Percentiles rank a stretch among this genome's conserved stretches.
phyloP scores from a whole-genome alignment of 1,140 invertebrate genomes.

The Centruroides vittatus region DNA sequence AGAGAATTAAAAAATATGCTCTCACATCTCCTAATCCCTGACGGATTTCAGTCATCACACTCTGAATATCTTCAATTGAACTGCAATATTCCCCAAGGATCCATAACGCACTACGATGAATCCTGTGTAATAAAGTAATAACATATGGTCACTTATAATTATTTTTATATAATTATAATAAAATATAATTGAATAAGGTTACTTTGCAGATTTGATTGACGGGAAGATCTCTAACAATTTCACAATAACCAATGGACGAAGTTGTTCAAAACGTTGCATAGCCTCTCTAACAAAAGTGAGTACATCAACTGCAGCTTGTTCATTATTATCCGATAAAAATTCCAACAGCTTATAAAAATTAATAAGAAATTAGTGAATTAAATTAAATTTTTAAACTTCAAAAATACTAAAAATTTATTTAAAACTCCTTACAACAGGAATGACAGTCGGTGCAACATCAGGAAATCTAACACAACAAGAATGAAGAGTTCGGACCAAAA shows the following conservation, averaged over 20 bases:
- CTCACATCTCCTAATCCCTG: constrained; percentile 59
- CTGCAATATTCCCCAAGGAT: constrained; percentile 86
- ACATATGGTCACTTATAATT: neutral
- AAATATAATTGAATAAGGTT: constrained; percentile 8
- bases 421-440: constrained; percentile 51
- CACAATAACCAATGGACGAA: constrained; percentile 47
- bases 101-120: constrained; percentile 93
- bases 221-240: constrained; percentile 31
- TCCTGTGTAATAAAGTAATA: constrained; percentile 26
- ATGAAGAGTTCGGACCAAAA: constrained; percentile 88
- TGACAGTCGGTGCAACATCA: constrained; percentile 83
- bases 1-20: neutral
- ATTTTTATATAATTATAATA: neutral
- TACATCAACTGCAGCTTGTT: constrained; percentile 85
- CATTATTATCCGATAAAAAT: constrained; percentile 88
- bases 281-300: constrained; percentile 89
- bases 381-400: neutral
- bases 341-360: constrained; percentile 52
- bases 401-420: no score
- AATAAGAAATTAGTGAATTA: constrained; percentile 4
- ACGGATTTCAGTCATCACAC: constrained; percentile 59
- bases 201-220: constrained; percentile 35
- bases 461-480: constrained; percentile 95
- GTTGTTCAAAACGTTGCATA: constrained; percentile 74
- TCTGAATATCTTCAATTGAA: constrained; percentile 55